phyloP scores from a whole-genome alignment of 2,797 vertebrate species.

The Propithecus deckenii region DNA sequence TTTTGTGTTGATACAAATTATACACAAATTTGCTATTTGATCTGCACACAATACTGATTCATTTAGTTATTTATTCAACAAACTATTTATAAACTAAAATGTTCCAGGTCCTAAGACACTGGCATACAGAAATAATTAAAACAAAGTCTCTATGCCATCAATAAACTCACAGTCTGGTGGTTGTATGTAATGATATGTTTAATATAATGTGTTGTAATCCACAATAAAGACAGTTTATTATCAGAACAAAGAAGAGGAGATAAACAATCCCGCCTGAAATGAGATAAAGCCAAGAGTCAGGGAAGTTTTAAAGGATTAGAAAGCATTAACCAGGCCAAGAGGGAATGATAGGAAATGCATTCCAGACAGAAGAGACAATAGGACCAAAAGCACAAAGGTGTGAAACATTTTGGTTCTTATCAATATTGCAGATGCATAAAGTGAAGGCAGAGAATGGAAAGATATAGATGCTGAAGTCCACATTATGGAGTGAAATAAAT shows the following conservation, averaged over 20 bases:
- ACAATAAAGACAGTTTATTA: background rate
- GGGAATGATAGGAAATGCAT: background rate
- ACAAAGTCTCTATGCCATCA: background rate
- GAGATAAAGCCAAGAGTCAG: background rate
- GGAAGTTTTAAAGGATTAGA: constrained; percentile 11
- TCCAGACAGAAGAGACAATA: background rate
- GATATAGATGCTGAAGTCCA: background rate
- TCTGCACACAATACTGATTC: background rate
- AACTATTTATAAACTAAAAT: background rate
- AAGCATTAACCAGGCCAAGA: background rate
- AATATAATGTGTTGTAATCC: background rate
- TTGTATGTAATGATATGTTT: background rate
- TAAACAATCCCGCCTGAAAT: background rate
- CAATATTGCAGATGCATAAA: background rate
- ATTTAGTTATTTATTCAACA: background rate
- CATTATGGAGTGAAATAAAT: background rate
- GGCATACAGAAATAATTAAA: background rate
- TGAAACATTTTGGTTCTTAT: background rate
- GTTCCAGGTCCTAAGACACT: background rate
- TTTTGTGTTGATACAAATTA: background rate
- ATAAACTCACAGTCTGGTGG: background rate
- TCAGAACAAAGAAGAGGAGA: background rate
- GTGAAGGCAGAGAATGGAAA: background rate
- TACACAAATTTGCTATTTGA: background rate
- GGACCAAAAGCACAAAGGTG: background rate